These are phyloP conservation scores for Neogobius melanostomus DNA, from an alignment of 2,113 vertebrate genomes.

Conservation along the genomic window DNA sequence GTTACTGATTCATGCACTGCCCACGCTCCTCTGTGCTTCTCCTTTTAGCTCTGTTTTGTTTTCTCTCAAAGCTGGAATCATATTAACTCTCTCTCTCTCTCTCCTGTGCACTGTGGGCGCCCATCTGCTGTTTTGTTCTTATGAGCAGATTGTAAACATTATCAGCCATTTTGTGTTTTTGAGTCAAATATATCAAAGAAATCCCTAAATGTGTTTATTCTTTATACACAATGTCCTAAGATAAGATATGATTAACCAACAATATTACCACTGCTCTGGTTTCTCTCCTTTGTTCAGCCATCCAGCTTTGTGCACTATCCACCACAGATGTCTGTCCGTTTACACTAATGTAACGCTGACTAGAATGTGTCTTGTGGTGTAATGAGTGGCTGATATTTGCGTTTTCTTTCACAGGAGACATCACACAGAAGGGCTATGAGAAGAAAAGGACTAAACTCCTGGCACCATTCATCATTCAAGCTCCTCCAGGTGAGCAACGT, in stretches of 20 bases:
- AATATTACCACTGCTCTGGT: too few relatives aligned
- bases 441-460: constrained; percentile 74
- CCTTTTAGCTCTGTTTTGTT: constrained; percentile 56
- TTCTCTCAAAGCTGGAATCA: constrained; percentile 30
- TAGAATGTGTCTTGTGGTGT: neutral
- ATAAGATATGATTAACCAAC: too few relatives aligned
- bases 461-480: constrained; percentile 67
- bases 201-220: neutral
- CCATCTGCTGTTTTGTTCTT: constrained; percentile 45
- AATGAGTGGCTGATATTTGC: neutral
- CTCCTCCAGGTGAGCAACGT: constrained; percentile 59
- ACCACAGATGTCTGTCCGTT: too few relatives aligned
- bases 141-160: constrained; percentile 1
- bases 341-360: too few relatives aligned
- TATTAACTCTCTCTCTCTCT: constrained; percentile 30
- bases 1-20: constrained; percentile 54
- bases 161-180: constrained; percentile 4
- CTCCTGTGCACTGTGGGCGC: constrained; percentile 45
- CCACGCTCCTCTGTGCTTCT: constrained; percentile 45
- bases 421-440: constrained; percentile 75
- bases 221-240: neutral
- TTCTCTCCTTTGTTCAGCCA: too few relatives aligned
- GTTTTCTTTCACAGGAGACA: constrained; percentile 54
- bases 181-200: neutral
- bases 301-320: too few relatives aligned